Evolutionary conservation across 2,888 invertebrate species (phyloP), one percentile per base, ranked within the genome.

Genomic region (Malthinus flaveolus): DNA sequence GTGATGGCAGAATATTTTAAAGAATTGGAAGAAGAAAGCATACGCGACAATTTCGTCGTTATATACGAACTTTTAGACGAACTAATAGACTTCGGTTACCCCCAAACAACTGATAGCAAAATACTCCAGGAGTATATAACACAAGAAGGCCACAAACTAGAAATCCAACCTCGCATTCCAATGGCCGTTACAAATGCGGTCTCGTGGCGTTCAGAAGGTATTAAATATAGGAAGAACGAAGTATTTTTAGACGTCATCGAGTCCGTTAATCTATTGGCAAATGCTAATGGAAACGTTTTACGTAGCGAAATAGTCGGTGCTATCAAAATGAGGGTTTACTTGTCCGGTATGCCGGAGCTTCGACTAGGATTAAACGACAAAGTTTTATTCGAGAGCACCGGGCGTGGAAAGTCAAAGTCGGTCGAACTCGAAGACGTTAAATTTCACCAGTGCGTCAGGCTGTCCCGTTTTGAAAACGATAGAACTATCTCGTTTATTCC

Each of bases 111-210:
- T 1, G 98, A 98, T 73, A 95, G 95, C 70, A 97, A 97, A 80
- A 98, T 99, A 62, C 80, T 99, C 31, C 97, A 98, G 78, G 97
- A 98, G 82, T 98, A 95, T 72, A 98, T 98, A 44, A 97, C 97
- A 0, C 97, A 98, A 76, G 98, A 99, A 78, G 96, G 97, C 1
- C 97, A 98, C 77, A 97, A 97, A 77, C 81, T 98, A 33, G 97
- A 98, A 80, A 90, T 97, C 74, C 95, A 96, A 70, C 95, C 96
- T 0, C 85, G 97, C 47, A 97, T 97, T 61, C 98, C 98, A 0
- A 92, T 96, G 87, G 97, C 98, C 12, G 97, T 99, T 6, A 99
- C 98, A n/a, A 98, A 99, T 80, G 98, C 98, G 0, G 98, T 98
- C 0, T 97, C 97, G 0, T 99, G 98, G 98, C 84, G 98, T 56